Evolutionary conservation across 2,888 invertebrate species (phyloP), one percentile per base, ranked within the genome.

Genomic region (Brachycybe producta): DNA sequence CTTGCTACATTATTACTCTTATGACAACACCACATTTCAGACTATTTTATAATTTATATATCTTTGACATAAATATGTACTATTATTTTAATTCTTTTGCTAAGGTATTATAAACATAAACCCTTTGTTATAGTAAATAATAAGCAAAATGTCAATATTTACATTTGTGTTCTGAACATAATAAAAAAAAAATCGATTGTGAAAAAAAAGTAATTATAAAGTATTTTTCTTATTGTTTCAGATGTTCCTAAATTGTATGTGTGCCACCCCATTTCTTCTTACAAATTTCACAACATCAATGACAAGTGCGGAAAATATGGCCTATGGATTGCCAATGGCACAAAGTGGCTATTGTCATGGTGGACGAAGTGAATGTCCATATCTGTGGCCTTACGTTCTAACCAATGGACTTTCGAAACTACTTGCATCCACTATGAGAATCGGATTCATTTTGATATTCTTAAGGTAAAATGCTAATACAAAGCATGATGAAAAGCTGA

Each of bases 361-460:
- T n/a, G 19, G 21, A 13, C 32, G 75, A 17, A 36, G 76, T 57
- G 78, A 78, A 59, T 63, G 59, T 13, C 59, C 61, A 30, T 71
- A 71, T 49, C 64, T 65, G 49, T 53, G 61, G 34, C 55, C 57
- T 11, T 66, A 64, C 53, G 54, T 66, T 26, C 56, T 57, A 3
- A 54, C 64, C 17, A 58, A 61, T 19, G 62, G 61, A 30, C 49
- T 76, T 3, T 72, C 75, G 51, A 76, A 78, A 57, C 71, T 75
- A 55, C 62, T 80, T 21, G 75, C 75, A 2, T 75, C 77, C 13
- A 77, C 78, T 13, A 78, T 78, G 1, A 73, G 75, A 57, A 76
- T 80, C 53, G 78, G 79, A 44, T 78, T 77, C 57, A 70, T 79
- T 28, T 65, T 80, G 47, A 74, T 80, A 1, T 77, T 40, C 11